These are phyloP conservation scores for Oncorhynchus masou DNA, from an alignment of 2,113 vertebrate genomes.

Conservation along the genomic window DNA sequence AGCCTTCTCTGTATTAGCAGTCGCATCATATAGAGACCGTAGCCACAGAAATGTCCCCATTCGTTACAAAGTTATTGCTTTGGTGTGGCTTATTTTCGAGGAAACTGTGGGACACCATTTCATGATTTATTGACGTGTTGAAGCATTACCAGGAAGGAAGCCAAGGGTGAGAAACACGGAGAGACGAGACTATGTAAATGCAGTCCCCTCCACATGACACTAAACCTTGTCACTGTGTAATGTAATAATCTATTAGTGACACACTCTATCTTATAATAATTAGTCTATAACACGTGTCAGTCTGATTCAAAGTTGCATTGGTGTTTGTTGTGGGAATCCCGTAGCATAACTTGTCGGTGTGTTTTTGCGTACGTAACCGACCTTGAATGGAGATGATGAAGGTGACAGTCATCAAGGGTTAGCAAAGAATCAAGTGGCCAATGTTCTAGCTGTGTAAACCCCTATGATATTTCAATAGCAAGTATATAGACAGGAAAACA, in stretches of 20 bases:
- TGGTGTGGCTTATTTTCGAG: constrained; percentile 32
- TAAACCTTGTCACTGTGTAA: neutral
- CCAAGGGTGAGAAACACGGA: constrained; percentile 7
- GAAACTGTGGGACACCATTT: neutral
- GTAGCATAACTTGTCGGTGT: neutral
- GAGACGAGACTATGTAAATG: neutral
- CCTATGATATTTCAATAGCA: neutral
- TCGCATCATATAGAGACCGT: constrained; percentile 32
- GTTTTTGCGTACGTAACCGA: neutral
- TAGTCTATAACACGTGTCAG: too few relatives aligned
- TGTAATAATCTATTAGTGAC: neutral
- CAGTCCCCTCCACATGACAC: neutral
- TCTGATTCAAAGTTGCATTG: too few relatives aligned
- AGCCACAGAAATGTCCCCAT: constrained; percentile 27
- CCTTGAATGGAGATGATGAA: neutral
- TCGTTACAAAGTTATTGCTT: constrained; percentile 39
- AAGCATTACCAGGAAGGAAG: constrained; percentile 8
- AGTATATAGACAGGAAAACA: neutral
- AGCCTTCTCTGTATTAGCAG: constrained; percentile 55
- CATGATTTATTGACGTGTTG: constrained; percentile 25
- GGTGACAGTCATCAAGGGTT: neutral
- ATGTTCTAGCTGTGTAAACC: neutral
- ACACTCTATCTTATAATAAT: neutral
- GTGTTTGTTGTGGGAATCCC: too few relatives aligned
- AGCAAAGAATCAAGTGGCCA: too few relatives aligned